Conservation (phyloP, 2,888 invertebrate genomes). For the Mesorhabditis spiculigera region DNA sequence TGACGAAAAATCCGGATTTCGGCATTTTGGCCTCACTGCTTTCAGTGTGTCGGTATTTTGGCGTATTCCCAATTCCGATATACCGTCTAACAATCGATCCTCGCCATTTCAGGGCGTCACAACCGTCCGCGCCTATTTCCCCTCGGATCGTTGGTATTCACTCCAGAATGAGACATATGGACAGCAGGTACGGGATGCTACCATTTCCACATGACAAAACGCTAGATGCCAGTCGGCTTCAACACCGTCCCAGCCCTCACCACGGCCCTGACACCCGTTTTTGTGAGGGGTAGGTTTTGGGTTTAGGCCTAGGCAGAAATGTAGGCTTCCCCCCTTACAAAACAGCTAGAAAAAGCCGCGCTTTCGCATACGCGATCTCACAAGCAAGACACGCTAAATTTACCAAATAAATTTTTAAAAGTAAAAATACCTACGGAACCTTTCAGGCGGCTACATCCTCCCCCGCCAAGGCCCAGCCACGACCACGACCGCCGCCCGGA, state of each 20-base stretch:
- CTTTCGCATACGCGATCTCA: neutral
- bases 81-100: neutral
- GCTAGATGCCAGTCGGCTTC: conserved; percentile 28
- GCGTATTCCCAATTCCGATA: too few relatives aligned
- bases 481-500: conserved; percentile 60
- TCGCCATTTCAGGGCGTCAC: conserved; percentile 25
- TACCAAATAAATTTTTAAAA: neutral
- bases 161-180: conserved; percentile 40
- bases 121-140: conserved; percentile 58
- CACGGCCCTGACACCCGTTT: conserved; percentile 40
- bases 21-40: too few relatives aligned
- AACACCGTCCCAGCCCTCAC: conserved; percentile 38
- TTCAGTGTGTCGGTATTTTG: too few relatives aligned
- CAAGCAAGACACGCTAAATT: neutral
- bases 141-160: conserved; percentile 58
- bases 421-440: neutral
- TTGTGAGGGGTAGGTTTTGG: conserved; percentile 31
- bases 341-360: neutral
- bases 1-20: too few relatives aligned
- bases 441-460: conserved; percentile 66
- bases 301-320: too few relatives aligned
- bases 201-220: conserved; percentile 9
- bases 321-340: neutral
- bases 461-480: conserved; percentile 60
- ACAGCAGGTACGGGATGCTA: conserved; percentile 7